Evolutionary conservation across 2,888 invertebrate species (phyloP), one percentile per base, ranked within the genome.

Genomic region (Torymus tubicola): DNA sequence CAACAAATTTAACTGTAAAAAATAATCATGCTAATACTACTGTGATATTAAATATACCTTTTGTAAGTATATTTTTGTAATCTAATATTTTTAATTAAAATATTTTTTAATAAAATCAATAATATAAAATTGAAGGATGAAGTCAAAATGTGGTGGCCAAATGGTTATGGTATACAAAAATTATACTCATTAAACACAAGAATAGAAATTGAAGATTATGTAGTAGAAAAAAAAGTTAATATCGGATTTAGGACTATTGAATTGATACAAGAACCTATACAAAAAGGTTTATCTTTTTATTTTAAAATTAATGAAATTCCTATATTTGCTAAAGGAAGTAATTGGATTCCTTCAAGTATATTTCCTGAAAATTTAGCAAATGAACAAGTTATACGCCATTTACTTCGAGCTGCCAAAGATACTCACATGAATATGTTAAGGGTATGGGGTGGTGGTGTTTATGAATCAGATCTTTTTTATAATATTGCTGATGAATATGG

Each of bases 381-480:
- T 82, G 87, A 88, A 83, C 88, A 90, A 31, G 92, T 91, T 91
- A 93, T 96, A 73, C 91, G 93, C 53, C 91, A 93, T 82, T 91
- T 98, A 1, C 89, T 98, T 57, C 88, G 90, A 73, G 94, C 96
- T 0, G 95, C 95, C 0, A 94, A 93, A 84, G 94, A 95, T 11
- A 94, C 95, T 0, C 94, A 98, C 88, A 97, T 98, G 96, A 96
- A 97, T 87, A 96, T 97, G 95, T 91, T 99, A 14, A 93, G 99
- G n/a, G 96, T 99, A 1, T 99, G 99, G 99, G 99, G 99, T 42
- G 99, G 99, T n/a, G 99, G 98, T 0, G 92, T 97, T 0, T 99
- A 99, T 87, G 99, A 99, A 89, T 94, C 95, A 0, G 96, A 98
- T 85, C 93, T 93, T 78, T 98, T 99, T 91, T 99, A 99, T 89